Conservation (phyloP, 1,140 invertebrate genomes). For the Philopotamus ludificatus region DNA sequence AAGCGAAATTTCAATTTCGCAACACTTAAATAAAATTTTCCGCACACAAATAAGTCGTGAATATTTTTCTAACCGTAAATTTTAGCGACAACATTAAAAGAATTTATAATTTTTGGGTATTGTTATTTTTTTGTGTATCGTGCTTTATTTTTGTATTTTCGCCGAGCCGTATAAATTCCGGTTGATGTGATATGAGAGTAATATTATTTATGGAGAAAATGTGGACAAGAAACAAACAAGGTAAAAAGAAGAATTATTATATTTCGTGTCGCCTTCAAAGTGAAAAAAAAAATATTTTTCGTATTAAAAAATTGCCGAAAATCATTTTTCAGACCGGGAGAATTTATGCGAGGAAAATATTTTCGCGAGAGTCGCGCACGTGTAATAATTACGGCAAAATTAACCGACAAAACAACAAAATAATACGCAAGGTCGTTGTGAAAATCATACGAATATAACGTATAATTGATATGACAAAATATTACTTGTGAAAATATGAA, state of each 20-base stretch:
- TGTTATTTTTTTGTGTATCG: neutral
- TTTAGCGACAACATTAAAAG: too few species aligned
- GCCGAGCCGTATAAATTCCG: constrained; percentile 28
- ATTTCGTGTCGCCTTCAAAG: constrained; percentile 6
- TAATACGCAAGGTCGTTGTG: neutral
- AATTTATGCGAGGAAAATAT: neutral
- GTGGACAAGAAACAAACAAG: constrained; percentile 30
- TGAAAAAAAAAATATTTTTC: neutral
- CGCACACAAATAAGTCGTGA: too few species aligned
- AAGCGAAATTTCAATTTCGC: too few species aligned
- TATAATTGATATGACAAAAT: too few species aligned
- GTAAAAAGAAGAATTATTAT: constrained; percentile 27
- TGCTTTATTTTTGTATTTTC: neutral
- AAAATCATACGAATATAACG: too few species aligned
- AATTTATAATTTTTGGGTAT: too few species aligned
- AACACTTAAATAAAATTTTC: too few species aligned
- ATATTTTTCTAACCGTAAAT: too few species aligned
- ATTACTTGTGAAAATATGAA: too few species aligned
- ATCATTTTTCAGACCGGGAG: neutral
- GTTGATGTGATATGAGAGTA: constrained; percentile 19
- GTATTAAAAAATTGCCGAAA: neutral
- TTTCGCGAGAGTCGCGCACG: neutral
- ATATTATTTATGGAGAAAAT: constrained; percentile 34
- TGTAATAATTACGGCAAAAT: too few species aligned
- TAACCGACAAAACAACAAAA: constrained; percentile 5